Evolutionary conservation across 2,797 vertebrate species (phyloP).

Genomic region (Chaetophractus vellerosus): DNA sequence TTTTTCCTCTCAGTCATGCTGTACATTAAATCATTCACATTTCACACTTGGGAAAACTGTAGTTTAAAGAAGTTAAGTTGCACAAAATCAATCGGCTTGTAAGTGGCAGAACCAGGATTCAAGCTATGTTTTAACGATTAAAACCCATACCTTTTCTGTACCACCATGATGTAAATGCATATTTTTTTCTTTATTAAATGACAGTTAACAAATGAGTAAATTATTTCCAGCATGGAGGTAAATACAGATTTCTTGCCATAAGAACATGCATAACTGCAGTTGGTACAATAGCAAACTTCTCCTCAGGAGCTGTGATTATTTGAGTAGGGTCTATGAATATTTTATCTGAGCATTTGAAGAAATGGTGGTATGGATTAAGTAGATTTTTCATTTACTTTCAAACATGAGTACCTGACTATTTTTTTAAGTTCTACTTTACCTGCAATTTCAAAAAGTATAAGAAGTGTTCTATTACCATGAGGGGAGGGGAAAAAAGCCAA

Average conservation of each 20-base stretch:
- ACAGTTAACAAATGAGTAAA: neutral
- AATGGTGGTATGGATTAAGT: neutral
- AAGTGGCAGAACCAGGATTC: neutral
- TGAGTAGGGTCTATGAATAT: neutral
- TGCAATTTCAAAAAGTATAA: neutral
- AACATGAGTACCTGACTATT: neutral
- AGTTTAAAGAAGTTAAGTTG: constrained; percentile 23
- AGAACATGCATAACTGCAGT: neutral
- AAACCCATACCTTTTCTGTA: neutral
- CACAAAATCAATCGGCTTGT: neutral
- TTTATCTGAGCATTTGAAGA: neutral
- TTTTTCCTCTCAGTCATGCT: neutral
- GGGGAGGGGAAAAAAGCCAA: too few relatives aligned
- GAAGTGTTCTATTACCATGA: neutral
- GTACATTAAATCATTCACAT: constrained; percentile 51
- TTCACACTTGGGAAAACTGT: neutral
- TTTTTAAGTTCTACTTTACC: neutral
- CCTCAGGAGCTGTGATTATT: neutral
- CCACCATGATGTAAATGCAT: neutral
- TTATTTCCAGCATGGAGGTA: neutral
- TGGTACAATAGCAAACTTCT: neutral
- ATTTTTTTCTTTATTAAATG: neutral
- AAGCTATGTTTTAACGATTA: neutral
- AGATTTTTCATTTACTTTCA: constrained; percentile 20
- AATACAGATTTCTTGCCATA: neutral